phyloP scores from a whole-genome alignment of 2,113 vertebrate species.

The Percopsis transmontana region DNA sequence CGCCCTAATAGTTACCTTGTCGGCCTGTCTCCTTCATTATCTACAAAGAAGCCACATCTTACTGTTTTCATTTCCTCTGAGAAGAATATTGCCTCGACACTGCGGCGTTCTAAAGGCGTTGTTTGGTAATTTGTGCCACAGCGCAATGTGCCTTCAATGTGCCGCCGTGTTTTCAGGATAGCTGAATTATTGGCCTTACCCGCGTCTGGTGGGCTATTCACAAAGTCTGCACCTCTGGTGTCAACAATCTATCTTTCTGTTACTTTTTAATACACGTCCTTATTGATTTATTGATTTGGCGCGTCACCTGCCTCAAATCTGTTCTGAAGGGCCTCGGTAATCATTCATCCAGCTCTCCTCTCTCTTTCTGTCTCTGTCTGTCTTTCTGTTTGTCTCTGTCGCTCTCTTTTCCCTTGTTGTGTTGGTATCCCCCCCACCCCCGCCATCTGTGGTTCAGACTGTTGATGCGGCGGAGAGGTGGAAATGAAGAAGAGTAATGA shows the following conservation, averaged over 20 bases:
- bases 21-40: conserved; percentile 46
- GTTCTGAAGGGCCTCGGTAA: conserved; percentile 8
- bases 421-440: neutral
- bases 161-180: conserved; percentile 27
- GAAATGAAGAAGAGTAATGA: conserved; percentile 10
- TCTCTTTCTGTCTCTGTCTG: neutral
- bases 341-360: conserved; percentile 6
- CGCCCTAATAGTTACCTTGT: conserved; percentile 28
- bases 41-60: conserved; percentile 36
- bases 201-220: conserved; percentile 25
- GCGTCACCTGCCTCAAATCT: conserved; percentile 21
- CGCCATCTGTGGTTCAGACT: neutral
- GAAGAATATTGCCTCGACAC: conserved; percentile 27
- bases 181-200: conserved; percentile 35
- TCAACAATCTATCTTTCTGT: conserved; percentile 15
- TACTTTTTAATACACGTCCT: conserved; percentile 5
- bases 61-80: conserved; percentile 29
- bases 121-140: conserved; percentile 25
- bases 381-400: neutral
- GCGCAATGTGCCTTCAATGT: neutral
- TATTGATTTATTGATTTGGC: conserved; percentile 25
- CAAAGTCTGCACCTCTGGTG: conserved; percentile 32
- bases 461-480: neutral
- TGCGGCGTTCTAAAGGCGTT: neutral
- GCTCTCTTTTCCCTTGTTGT: neutral